Conservation (phyloP, 2,888 invertebrate genomes). For the Caprella mutica region DNA sequence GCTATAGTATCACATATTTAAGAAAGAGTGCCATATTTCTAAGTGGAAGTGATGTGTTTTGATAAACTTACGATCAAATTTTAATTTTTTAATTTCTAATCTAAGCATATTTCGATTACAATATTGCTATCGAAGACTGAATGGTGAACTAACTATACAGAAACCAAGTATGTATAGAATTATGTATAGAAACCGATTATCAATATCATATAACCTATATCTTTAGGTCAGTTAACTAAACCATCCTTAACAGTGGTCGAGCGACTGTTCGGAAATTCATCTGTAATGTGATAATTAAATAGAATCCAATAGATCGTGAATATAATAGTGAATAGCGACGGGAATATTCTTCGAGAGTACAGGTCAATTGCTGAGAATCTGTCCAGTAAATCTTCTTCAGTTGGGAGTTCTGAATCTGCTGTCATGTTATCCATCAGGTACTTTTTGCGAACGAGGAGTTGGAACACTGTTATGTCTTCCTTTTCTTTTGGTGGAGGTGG, state of each 20-base stretch:
- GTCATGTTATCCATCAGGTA: slow-evolving; percentile 32
- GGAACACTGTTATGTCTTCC: slow-evolving; percentile 20
- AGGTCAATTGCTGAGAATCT: slow-evolving; percentile 32
- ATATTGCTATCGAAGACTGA: no score
- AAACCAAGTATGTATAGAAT: no score
- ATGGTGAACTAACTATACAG: no score
- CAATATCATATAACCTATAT: no score
- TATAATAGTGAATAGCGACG: slow-evolving; percentile 27
- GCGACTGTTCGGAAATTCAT: slow-evolving; percentile 29
- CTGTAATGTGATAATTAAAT: slow-evolving; percentile 32
- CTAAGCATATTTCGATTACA: no score
- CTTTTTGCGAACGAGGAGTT: slow-evolving; percentile 19
- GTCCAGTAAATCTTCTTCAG: slow-evolving; percentile 31
- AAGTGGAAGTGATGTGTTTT: no score
- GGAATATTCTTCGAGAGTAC: slow-evolving; percentile 31
- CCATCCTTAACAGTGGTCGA: neutral
- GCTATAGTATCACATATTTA: no score
- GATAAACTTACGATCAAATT: no score
- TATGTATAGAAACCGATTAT: no score
- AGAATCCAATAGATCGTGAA: slow-evolving; percentile 32
- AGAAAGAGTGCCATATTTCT: no score
- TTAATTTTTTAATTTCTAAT: no score
- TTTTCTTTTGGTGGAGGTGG: slow-evolving; percentile 14
- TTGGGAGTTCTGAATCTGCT: slow-evolving; percentile 15
- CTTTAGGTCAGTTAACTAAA: slow-evolving; percentile 5